Conservation (phyloP, 2,888 invertebrate species). For the Anthrax anthrax region DNA sequence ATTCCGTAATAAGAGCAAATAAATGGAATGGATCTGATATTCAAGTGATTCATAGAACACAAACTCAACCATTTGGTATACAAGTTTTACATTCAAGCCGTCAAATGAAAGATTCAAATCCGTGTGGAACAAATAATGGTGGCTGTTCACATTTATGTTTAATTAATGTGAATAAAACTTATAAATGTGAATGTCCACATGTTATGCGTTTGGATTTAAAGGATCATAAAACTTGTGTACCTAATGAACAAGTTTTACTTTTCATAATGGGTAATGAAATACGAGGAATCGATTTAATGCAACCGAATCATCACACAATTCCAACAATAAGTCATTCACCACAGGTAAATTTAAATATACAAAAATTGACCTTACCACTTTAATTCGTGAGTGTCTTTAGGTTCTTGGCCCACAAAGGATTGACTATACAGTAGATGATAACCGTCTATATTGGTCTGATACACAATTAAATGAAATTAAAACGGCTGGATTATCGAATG, state of each 20-base stretch:
- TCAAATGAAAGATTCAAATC: constrained; percentile 48
- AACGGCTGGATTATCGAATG: constrained; percentile 49
- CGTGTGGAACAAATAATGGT: constrained; percentile 56
- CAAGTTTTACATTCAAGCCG: constrained; percentile 66
- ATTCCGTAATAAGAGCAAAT: constrained; percentile 71
- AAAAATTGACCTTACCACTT: no score
- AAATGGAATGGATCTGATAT: constrained; percentile 76
- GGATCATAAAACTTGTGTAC: constrained; percentile 44
- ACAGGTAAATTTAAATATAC: constrained; percentile 20
- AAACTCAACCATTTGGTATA: constrained; percentile 82
- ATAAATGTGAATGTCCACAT: constrained; percentile 73
- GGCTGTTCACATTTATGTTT: constrained; percentile 73
- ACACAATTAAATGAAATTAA: constrained; percentile 60
- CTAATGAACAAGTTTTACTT: constrained; percentile 64
- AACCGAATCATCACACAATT: constrained; percentile 62
- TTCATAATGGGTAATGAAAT: constrained; percentile 64
- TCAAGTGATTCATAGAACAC: constrained; percentile 61
- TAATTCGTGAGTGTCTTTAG: no score
- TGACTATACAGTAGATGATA: constrained; percentile 50
- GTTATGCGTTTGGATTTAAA: constrained; percentile 55
- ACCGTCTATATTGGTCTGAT: constrained; percentile 66
- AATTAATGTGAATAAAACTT: constrained; percentile 45
- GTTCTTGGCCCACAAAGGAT: constrained; percentile 55
- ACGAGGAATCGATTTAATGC: constrained; percentile 64
- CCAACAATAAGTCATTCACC: constrained; percentile 55